Evolutionary conservation across 2,797 vertebrate species (phyloP), one percentile per base, ranked within the genome.

Genomic region (Sebastes cheni): DNA sequence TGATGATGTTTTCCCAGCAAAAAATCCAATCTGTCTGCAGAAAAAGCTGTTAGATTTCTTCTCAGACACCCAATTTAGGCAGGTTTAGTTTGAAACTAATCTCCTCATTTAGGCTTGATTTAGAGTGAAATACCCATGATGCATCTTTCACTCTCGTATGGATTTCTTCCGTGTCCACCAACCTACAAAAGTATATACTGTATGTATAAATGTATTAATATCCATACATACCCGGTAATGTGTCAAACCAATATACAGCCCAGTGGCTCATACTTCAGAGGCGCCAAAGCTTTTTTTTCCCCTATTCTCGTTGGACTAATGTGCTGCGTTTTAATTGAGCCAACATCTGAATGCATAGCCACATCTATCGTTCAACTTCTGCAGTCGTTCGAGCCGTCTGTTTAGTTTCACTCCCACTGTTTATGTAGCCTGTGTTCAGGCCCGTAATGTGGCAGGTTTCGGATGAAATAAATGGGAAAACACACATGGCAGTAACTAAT

Each of bases 401-500:
- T 87, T 93, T 90, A 79, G 77, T 77, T 89, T 87, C 75, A 81
- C 22, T 76, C 82, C 72, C 65, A 22, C 66, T 93, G 84, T 91
- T 93, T 89, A 86, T 80, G 62, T 82, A 88, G 86, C 82, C 73
- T 81, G 78, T 77, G 83, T 86, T 88, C 71, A 14, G 82, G 72
- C 76, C 80, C 73, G 46, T 84, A 80, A 85, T 88, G 87, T 89
- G 86, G 86, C 86, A 87, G 82, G 88, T 82, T 93, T 83, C 60
- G 66, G 75, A 86, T 91, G 82, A 89, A 90, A 87, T 88, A 81
- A 93, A 90, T 88, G 81, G 85, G 85, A 90, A 92, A 93, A 90
- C 84, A 89, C 91, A 91, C 85, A 85, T 85, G 91, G 82, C 64
- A 73, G 85, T 92, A 90, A 86, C 89, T 91, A 88, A 92, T 91